Conservation (phyloP, 2,888 invertebrate genomes). For the Leuctra nigra region DNA sequence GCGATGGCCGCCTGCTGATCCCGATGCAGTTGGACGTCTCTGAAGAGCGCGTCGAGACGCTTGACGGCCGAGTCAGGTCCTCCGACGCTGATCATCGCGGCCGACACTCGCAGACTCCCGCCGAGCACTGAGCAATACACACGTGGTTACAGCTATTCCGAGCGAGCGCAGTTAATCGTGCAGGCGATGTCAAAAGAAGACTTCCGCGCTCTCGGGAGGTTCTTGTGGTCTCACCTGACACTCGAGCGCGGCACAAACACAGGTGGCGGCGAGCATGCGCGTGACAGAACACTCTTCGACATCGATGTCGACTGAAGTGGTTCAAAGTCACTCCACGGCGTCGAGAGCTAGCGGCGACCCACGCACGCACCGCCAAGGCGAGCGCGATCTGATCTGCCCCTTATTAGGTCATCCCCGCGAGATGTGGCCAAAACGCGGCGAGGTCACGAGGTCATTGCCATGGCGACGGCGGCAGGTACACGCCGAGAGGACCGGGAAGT, state of each 20-base stretch:
- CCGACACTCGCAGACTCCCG: background rate
- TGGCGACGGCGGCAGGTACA: background rate
- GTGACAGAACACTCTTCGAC: background rate
- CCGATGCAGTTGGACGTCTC: slow-evolving; percentile 54
- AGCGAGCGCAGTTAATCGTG: no score
- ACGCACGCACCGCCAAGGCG: slow-evolving; percentile 9
- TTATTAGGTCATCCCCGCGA: slow-evolving; percentile 9
- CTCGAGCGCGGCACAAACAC: no score
- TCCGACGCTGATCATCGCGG: slow-evolving; percentile 13
- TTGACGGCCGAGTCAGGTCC: slow-evolving; percentile 54
- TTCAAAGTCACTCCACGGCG: background rate
- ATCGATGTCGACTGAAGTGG: no score
- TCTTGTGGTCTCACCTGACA: no score
- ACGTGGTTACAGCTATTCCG: background rate
- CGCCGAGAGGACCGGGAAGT: background rate
- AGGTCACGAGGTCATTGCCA: slow-evolving; percentile 3
- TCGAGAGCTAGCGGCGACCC: background rate
- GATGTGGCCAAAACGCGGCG: background rate
- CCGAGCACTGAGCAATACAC: background rate
- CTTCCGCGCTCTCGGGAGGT: no score
- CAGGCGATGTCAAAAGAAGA: no score
- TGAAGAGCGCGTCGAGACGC: slow-evolving; percentile 65
- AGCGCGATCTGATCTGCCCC: slow-evolving; percentile 13
- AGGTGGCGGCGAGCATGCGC: background rate
- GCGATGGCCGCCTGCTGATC: slow-evolving; percentile 30